phyloP scores from a whole-genome alignment of 2,113 vertebrate species.

The Notothenia rossii region DNA sequence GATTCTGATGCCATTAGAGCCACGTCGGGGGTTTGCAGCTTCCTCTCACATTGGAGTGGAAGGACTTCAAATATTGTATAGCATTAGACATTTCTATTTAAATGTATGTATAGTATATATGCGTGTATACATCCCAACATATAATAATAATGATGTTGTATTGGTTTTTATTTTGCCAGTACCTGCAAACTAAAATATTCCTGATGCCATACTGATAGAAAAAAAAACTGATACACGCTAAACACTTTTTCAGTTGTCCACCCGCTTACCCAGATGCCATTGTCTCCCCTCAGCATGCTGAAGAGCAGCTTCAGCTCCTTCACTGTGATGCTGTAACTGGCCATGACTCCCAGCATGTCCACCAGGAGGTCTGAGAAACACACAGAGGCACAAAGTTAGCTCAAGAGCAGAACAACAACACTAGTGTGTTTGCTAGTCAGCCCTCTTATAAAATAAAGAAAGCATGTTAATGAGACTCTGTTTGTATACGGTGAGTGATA shows the following conservation, averaged over 20 bases:
- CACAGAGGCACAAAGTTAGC: conserved; percentile 25
- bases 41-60: not conserved
- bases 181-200: not conserved
- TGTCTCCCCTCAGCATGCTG: conserved; percentile 99
- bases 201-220: not conserved
- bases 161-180: too few relatives aligned
- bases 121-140: too few relatives aligned
- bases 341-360: conserved; percentile 99
- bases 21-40: conserved; percentile 2
- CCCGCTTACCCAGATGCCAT: conserved; percentile 94
- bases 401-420: not conserved
- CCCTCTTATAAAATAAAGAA: conserved; percentile 35
- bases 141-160: too few relatives aligned
- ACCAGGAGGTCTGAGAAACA: conserved; percentile 94
- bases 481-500: conserved; percentile 17
- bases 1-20: conserved; percentile 4
- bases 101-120: too few relatives aligned
- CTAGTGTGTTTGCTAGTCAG: conserved; percentile 22
- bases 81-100: too few relatives aligned
- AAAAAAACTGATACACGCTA: not conserved
- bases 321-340: conserved; percentile 99
- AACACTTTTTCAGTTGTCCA: not conserved
- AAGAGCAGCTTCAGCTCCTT: conserved; percentile 99
- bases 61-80: not conserved
- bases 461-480: conserved; percentile 34